These are phyloP conservation scores for Paraplagusia blochii DNA, from an alignment of 2,113 vertebrate genomes.

Conservation along the genomic window DNA sequence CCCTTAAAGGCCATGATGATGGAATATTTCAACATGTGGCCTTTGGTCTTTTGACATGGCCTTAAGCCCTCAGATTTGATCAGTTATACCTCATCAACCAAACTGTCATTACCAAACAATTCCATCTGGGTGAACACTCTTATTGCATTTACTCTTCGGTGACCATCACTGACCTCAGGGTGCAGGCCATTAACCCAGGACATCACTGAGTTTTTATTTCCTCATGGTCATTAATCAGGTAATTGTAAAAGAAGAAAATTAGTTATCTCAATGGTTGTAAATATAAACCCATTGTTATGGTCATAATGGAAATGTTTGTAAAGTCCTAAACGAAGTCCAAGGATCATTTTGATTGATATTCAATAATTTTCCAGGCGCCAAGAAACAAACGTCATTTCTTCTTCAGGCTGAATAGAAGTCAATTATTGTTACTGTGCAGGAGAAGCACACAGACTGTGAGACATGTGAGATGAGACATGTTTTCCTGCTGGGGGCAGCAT, in stretches of 20 bases:
- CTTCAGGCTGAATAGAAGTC: too few relatives aligned
- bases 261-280: background rate
- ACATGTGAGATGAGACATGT: background rate
- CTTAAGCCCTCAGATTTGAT: constrained; percentile 9
- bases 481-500: background rate
- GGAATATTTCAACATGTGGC: background rate
- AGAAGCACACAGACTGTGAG: too few relatives aligned
- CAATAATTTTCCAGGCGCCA: too few relatives aligned
- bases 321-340: too few relatives aligned
- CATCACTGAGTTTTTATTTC: constrained; percentile 19
- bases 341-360: too few relatives aligned
- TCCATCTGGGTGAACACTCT: constrained; percentile 9
- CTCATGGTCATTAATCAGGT: constrained; percentile 14
- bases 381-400: too few relatives aligned
- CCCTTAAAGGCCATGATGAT: background rate
- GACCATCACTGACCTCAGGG: constrained; percentile 23
- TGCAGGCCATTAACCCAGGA: constrained; percentile 30
- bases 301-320: too few relatives aligned
- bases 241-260: constrained; percentile 3
- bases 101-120: constrained; percentile 7
- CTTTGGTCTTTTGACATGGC: constrained; percentile 9
- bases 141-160: constrained; percentile 27
- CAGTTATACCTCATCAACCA: constrained; percentile 11
- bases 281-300: too few relatives aligned
- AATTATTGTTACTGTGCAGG: too few relatives aligned